These are phyloP conservation scores for Anas acuta DNA, from an alignment of 2,797 vertebrate species.

Conservation along the genomic window DNA sequence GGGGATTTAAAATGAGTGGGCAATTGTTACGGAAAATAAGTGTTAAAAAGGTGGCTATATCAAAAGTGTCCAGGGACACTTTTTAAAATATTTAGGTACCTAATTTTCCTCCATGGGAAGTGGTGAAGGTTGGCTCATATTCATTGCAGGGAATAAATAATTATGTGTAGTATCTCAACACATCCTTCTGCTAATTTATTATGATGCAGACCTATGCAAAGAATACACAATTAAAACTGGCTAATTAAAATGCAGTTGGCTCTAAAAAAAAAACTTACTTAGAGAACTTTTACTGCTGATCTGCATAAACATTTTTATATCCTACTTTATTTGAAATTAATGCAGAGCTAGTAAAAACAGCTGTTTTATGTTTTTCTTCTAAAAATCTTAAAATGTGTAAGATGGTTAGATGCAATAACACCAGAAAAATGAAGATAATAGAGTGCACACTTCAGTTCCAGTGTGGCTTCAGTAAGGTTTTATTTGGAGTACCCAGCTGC, in stretches of 20 bases:
- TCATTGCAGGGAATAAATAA: background rate
- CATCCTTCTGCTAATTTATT: background rate
- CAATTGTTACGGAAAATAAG: background rate
- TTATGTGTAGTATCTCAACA: background rate
- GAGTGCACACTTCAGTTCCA: conserved; percentile 25
- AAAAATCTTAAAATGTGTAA: conserved; percentile 48
- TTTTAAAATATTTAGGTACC: background rate
- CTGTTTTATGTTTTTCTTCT: conserved; percentile 46
- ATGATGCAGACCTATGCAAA: background rate
- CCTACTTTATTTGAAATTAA: conserved; percentile 1
- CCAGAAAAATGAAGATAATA: conserved; percentile 43
- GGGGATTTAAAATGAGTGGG: background rate
- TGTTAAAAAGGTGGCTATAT: background rate
- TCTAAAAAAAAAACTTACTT: background rate
- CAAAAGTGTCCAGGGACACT: background rate
- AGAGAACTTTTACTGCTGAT: background rate
- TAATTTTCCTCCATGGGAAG: background rate
- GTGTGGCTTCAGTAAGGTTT: conserved; percentile 56
- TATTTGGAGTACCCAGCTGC: conserved; percentile 75
- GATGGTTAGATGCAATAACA: conserved; percentile 50
- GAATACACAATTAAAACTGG: background rate
- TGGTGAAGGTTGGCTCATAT: background rate
- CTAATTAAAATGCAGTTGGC: background rate
- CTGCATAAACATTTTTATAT: background rate
- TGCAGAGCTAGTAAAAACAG: conserved; percentile 34